Percentiles rank a stretch among this genome's conserved stretches.
Evolutionary conservation across 2,888 invertebrate species (phyloP).

Genomic region (Drosophila prostipennis): DNA sequence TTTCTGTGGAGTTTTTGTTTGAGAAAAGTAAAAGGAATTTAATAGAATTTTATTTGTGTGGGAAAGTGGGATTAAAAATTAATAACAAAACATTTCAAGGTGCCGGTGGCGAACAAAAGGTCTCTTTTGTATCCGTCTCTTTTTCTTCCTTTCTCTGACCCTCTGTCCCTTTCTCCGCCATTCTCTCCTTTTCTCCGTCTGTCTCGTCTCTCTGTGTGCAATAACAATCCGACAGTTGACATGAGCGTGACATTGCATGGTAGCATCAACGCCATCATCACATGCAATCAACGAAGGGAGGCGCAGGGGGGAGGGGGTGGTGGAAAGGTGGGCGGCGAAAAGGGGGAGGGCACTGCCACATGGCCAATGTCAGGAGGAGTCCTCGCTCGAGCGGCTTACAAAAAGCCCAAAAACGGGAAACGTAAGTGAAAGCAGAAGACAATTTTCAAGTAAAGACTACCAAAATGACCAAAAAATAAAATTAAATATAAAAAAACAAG

Average conservation of each 20-base stretch:
- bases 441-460: not conserved
- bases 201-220: slow-evolving; percentile 19
- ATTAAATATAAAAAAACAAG: not conserved
- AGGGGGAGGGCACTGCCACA: slow-evolving; percentile 1
- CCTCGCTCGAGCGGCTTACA: slow-evolving; percentile 18
- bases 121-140: not conserved
- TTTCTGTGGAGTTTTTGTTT: not conserved
- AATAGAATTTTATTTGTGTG: not conserved
- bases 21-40: not conserved
- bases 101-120: slow-evolving; percentile 6
- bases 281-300: slow-evolving; percentile 54
- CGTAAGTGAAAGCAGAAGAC: slow-evolving; percentile 21
- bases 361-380: slow-evolving; percentile 25
- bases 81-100: slow-evolving; percentile 30
- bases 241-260: slow-evolving; percentile 69
- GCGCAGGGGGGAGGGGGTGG: slow-evolving; percentile 3
- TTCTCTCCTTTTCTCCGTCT: not conserved
- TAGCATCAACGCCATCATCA: slow-evolving; percentile 66
- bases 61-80: slow-evolving; percentile 26
- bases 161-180: not conserved
- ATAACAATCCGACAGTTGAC: slow-evolving; percentile 62
- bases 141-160: not conserved
- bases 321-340: not conserved
- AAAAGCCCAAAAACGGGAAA: slow-evolving; percentile 9
- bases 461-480: not conserved